phyloP scores from a whole-genome alignment of 2,888 invertebrate species.

The Cyrtodaria siliqua region DNA sequence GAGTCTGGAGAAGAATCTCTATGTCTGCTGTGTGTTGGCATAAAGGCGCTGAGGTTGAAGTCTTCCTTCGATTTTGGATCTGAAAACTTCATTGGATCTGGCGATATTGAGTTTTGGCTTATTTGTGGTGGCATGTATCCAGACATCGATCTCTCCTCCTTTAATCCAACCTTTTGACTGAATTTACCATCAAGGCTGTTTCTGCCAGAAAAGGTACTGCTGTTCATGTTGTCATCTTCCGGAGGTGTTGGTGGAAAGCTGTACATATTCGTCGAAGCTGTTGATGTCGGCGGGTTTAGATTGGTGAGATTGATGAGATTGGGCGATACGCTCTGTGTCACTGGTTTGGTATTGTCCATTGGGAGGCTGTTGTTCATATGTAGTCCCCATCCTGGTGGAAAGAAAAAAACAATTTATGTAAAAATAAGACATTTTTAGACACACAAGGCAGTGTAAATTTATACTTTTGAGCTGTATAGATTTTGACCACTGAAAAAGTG shows the following conservation, averaged over 20 bases:
- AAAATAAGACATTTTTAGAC: too few relatives aligned
- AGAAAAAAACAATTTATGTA: neutral
- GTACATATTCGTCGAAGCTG: conserved; percentile 5
- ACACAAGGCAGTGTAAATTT: too few relatives aligned
- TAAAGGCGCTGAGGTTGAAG: neutral
- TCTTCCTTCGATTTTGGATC: conserved; percentile 1
- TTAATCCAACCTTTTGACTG: neutral
- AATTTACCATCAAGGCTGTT: conserved; percentile 25
- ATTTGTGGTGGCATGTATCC: neutral
- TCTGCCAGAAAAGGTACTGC: conserved; percentile 3
- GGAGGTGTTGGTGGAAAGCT: conserved; percentile 61
- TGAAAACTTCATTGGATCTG: conserved; percentile 11
- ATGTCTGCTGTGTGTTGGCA: neutral
- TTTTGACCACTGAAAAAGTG: too few relatives aligned
- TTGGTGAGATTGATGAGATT: too few relatives aligned
- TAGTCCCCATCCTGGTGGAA: neutral
- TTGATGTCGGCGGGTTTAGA: neutral
- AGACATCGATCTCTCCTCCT: neutral
- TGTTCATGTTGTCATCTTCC: conserved; percentile 50
- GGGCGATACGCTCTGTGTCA: too few relatives aligned
- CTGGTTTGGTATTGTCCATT: too few relatives aligned
- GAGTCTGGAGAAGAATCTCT: conserved; percentile 14
- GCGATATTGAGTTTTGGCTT: conserved; percentile 8
- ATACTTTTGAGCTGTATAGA: too few relatives aligned
- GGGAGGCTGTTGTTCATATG: too few relatives aligned